These are phyloP conservation scores for Laterallus jamaicensis DNA, from an alignment of 2,113 vertebrate species.

Conservation along the genomic window DNA sequence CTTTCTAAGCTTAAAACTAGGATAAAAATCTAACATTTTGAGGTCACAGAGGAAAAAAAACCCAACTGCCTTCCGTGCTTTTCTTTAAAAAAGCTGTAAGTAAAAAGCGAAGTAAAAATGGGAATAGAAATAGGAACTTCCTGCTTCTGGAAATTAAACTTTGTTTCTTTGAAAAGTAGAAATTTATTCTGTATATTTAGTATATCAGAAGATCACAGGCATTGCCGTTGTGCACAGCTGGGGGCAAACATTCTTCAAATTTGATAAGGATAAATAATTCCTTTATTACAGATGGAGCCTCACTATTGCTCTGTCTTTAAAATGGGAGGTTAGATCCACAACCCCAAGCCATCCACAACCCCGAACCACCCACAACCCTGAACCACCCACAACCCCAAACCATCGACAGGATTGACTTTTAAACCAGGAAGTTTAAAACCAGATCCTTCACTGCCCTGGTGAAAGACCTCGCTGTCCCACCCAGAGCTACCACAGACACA, in stretches of 20 bases:
- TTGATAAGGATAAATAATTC: not conserved
- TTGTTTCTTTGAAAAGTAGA: not conserved
- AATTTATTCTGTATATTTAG: not conserved
- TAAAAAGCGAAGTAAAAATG: not conserved
- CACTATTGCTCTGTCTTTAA: not conserved
- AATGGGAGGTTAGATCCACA: not conserved
- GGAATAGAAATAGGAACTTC: not conserved
- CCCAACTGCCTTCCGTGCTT: rapidly evolving
- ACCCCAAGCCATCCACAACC: not conserved
- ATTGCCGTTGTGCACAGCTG: not conserved
- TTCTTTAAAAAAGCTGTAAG: not conserved
- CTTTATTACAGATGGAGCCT: not conserved
- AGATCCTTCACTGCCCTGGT: not conserved
- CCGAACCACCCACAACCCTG: not conserved
- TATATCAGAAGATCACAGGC: not conserved
- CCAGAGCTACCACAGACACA: not conserved
- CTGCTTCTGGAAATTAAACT: not conserved
- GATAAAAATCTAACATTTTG: not conserved
- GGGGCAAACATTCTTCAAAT: not conserved
- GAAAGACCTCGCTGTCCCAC: not conserved
- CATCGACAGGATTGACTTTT: not conserved
- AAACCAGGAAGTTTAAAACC: not conserved
- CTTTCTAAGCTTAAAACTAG: not conserved
- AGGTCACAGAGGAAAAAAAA: not conserved
- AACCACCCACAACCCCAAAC: not conserved